Conservation (phyloP, 2,113 vertebrate species). For the Myodes glareolus region DNA sequence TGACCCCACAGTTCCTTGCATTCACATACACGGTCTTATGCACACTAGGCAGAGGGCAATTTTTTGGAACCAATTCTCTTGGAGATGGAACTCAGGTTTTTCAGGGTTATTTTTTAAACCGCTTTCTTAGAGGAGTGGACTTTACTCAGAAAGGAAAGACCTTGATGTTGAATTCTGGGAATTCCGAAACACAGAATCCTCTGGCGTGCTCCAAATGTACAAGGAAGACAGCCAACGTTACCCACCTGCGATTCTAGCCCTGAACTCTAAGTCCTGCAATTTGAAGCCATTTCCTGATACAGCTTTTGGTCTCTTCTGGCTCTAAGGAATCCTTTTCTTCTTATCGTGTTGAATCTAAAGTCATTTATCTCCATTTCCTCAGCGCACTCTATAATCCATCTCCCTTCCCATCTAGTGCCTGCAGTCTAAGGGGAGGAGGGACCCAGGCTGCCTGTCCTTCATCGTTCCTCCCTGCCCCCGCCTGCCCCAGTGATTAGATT, state of each 20-base stretch:
- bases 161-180: constrained; percentile 3
- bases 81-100: background rate
- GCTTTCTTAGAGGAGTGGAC: constrained; percentile 16
- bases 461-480: background rate
- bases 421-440: background rate
- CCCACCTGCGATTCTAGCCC: background rate
- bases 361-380: constrained; percentile 62
- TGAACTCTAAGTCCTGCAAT: background rate
- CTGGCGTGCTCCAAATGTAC: background rate
- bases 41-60: background rate
- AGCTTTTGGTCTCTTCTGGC: background rate
- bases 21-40: background rate
- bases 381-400: background rate
- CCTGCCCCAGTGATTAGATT: background rate
- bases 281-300: background rate
- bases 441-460: background rate
- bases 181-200: constrained; percentile 4
- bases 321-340: constrained; percentile 6
- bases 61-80: background rate
- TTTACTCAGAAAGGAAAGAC: background rate
- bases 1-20: background rate
- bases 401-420: background rate
- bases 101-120: constrained; percentile 17
- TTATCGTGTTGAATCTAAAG: constrained; percentile 2
- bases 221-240: background rate